Base-by-base conservation (phyloP, 1,140 invertebrate genomes). In the Drosophila equinoxialis region DNA sequence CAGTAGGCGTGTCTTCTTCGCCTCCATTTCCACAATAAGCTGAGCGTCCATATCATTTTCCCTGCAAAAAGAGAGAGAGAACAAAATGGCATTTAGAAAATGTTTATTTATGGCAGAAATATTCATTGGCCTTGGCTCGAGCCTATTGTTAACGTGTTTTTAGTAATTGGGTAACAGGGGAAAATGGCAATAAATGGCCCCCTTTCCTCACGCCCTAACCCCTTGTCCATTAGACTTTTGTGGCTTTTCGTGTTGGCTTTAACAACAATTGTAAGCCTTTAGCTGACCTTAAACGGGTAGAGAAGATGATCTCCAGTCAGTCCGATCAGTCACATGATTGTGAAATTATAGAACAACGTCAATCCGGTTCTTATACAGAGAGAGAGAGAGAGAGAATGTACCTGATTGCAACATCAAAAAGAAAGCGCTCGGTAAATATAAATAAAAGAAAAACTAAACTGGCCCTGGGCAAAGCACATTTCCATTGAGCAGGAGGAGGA, bases 11-110 rank as follows among this genome's bases (percentile, higher is more conserved):
- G 97, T 98, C 83, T 96, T 97, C 92, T 97, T 97, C 41, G 95
- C 96, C 82, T 96, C 95, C 96, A 98, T 98, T 92, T 97, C 95
- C 71, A 98, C 95, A 86, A 97, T 97, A 76, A 95, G 93, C 89
- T 96, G 95, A 48, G 96, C 95, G 76, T 95, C 95, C 96, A 97
- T 95, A 79, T 96, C 96, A 79, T 95, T 93, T 92, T 97, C 97
- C 93, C 97, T 97, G 55, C 68, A 41, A 58, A 60, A 82, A 54
- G 55, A 51, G 41, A 23, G 41, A 23, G 20, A 71, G 41, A 42
- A n/a, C 30, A 14, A 20, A 41, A 48, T 33, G 33, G 33, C 51
- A 37, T 57, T 55, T 69, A 51, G 10, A 39, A 30, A 11, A 37
- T 10, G 75, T 54, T 65, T 64, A 60, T 69, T 63, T 59, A 37